Evolutionary conservation across 2,113 vertebrate genomes (phyloP).

Genomic region (Trogon melanurus): DNA sequence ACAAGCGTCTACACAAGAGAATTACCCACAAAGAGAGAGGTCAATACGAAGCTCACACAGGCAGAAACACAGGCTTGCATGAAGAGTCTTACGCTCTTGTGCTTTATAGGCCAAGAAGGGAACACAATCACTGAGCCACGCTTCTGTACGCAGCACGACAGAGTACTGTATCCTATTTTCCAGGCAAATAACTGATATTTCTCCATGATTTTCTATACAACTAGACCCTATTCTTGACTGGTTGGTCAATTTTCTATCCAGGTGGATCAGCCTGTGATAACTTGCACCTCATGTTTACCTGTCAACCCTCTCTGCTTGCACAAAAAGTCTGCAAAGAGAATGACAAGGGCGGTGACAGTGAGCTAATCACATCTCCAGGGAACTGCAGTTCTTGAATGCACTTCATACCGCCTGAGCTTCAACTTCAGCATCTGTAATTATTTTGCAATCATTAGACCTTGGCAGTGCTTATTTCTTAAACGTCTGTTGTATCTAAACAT

Average conservation of each 20-base stretch:
- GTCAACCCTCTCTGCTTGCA: neutral
- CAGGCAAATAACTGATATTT: neutral
- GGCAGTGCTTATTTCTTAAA: conserved; percentile 24
- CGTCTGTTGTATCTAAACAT: neutral
- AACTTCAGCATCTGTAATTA: conserved; percentile 40
- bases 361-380: neutral
- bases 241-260: neutral
- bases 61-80: neutral
- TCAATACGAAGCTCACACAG: neutral
- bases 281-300: neutral
- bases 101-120: neutral
- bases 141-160: neutral
- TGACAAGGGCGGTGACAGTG: neutral
- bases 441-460: conserved; percentile 33
- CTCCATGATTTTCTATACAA: neutral
- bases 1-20: neutral
- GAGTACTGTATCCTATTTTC: neutral
- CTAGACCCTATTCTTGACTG: neutral
- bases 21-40: neutral
- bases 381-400: neutral
- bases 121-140: neutral
- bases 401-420: conserved; percentile 24
- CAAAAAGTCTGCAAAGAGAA: neutral
- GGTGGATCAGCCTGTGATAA: neutral
- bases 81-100: neutral